phyloP scores from a whole-genome alignment of 2,888 invertebrate species.

The Drosophila melanosoma region DNA sequence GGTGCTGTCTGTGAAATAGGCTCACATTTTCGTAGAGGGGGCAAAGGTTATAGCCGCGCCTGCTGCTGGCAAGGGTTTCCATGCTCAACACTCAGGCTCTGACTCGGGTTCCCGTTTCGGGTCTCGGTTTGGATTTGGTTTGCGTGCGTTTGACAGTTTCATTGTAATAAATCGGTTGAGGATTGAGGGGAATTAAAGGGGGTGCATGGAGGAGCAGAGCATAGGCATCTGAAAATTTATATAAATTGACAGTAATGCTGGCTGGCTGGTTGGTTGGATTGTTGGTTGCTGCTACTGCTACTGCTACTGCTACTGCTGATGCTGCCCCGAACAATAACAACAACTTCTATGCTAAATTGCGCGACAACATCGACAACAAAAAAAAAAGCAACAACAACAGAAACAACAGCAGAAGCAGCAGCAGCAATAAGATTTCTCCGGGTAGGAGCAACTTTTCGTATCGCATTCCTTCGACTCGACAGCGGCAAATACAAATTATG shows the following conservation, averaged over 20 bases:
- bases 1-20: conserved; percentile 60
- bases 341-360: conserved; percentile 63
- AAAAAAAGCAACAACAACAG: conserved; percentile 9
- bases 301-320: conserved; percentile 36
- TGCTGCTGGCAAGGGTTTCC: conserved; percentile 63
- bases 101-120: conserved; percentile 16
- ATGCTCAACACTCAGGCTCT: conserved; percentile 7
- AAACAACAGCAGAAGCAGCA: conserved; percentile 4
- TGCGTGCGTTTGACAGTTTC: conserved; percentile 60
- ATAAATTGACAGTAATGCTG: conserved; percentile 78
- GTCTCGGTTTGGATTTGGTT: conserved; percentile 16
- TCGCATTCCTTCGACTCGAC: conserved; percentile 56
- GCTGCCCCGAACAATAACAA: conserved; percentile 54
- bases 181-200: not conserved
- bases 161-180: conserved; percentile 38
- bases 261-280: conserved; percentile 50
- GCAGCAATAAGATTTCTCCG: conserved; percentile 6
- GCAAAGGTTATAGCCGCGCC: conserved; percentile 67
- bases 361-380: conserved; percentile 46
- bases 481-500: conserved; percentile 64
- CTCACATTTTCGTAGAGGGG: conserved; percentile 66
- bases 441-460: conserved; percentile 48
- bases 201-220: not conserved
- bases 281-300: conserved; percentile 29
- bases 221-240: conserved; percentile 68